Conservation (phyloP, 2,113 vertebrate species). For the Ranitomeya imitator region DNA sequence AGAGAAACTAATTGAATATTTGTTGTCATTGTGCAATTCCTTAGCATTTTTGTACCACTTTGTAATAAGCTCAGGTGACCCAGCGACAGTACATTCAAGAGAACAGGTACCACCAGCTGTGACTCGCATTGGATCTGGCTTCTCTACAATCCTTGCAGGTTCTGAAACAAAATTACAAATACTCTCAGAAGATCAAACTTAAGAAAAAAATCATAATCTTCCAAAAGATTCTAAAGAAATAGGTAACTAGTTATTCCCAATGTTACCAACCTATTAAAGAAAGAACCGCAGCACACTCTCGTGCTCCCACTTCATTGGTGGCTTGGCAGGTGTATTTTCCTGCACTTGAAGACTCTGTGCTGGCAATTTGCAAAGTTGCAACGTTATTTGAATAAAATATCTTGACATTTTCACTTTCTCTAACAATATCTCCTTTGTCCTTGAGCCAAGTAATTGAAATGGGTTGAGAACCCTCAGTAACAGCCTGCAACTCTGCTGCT, state of each 20-base stretch:
- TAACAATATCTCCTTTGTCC: slow-evolving; percentile 90
- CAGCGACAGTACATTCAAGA: slow-evolving; percentile 87
- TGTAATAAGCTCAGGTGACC: slow-evolving; percentile 89
- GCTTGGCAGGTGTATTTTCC: slow-evolving; percentile 95
- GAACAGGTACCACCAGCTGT: slow-evolving; percentile 89
- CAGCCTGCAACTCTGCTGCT: slow-evolving; percentile 79
- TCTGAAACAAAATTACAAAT: slow-evolving; percentile 79
- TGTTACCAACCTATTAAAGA: slow-evolving; percentile 89
- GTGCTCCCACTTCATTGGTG: slow-evolving; percentile 93
- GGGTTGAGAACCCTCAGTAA: slow-evolving; percentile 90
- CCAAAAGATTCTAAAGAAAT: neutral
- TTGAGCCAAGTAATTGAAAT: slow-evolving; percentile 92
- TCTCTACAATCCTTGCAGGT: slow-evolving; percentile 92
- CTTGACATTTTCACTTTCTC: slow-evolving; percentile 88
- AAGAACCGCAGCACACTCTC: slow-evolving; percentile 88
- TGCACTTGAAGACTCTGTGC: slow-evolving; percentile 77
- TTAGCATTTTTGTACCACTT: slow-evolving; percentile 94
- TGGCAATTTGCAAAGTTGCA: slow-evolving; percentile 80
- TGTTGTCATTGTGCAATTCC: slow-evolving; percentile 85
- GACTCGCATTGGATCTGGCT: slow-evolving; percentile 89
- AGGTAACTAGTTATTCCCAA: neutral
- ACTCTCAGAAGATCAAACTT: neutral
- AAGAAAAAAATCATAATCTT: neutral
- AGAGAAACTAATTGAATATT: slow-evolving; percentile 88
- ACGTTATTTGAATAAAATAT: slow-evolving; percentile 86